Percentiles rank a stretch among this genome's conserved stretches.
Evolutionary conservation across 37 sponge, comb jelly and placozoan species (phyloP).

Genomic region (Amphimedon queenslandica): DNA sequence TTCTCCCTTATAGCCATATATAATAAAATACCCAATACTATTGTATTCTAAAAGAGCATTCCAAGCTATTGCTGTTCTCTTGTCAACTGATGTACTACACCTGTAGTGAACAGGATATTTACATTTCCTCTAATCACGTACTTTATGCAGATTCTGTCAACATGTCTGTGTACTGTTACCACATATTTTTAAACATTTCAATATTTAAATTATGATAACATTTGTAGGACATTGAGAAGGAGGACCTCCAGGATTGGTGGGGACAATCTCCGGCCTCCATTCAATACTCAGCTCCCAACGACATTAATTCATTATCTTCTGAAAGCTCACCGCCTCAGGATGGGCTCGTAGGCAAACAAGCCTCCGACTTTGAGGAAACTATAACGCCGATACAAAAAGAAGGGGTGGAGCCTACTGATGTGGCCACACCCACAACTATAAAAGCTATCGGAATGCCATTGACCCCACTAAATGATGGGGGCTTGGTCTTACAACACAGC

Average conservation of each 20-base stretch:
- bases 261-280: not conserved
- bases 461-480: not conserved
- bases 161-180: too few relatives aligned
- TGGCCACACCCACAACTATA: not conserved
- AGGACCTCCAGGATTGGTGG: not conserved
- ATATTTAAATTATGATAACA: too few relatives aligned
- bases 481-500: too few relatives aligned
- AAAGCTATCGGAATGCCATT: not conserved
- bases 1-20: too few relatives aligned
- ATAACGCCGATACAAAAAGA: not conserved
- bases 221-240: not conserved
- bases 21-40: not conserved
- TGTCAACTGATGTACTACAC: too few relatives aligned
- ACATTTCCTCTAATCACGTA: too few relatives aligned
- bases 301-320: not conserved
- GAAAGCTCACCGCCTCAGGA: not conserved
- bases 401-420: not conserved
- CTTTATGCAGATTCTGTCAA: too few relatives aligned
- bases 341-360: too few relatives aligned
- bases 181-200: too few relatives aligned
- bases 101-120: too few relatives aligned
- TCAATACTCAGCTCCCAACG: not conserved
- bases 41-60: not conserved
- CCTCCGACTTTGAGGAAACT: not conserved
- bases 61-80: not conserved